phyloP scores from a whole-genome alignment of 2,113 vertebrate species.

The Scalopus aquaticus region DNA sequence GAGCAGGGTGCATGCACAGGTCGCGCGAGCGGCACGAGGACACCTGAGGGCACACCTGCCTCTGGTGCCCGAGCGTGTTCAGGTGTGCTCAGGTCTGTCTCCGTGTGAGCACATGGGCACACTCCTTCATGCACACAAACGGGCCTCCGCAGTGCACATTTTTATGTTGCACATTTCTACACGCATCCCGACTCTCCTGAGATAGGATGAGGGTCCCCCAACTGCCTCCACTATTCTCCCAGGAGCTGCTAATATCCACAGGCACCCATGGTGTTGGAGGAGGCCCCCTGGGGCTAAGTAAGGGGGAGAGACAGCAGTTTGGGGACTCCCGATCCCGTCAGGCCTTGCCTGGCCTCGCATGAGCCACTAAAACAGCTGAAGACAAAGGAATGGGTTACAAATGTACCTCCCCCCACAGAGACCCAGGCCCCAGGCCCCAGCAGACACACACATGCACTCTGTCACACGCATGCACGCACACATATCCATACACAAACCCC shows the following conservation, averaged over 20 bases:
- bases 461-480: accelerated
- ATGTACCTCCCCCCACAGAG: background rate
- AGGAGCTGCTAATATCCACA: too few relatives aligned
- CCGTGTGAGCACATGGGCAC: accelerated
- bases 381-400: background rate
- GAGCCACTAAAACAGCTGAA: background rate
- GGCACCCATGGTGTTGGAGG: background rate
- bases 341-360: background rate
- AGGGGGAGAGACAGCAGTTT: too few relatives aligned
- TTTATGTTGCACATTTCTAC: too few relatives aligned
- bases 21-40: too few relatives aligned
- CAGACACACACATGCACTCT: background rate
- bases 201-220: background rate
- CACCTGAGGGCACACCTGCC: too few relatives aligned
- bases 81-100: background rate
- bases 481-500: background rate
- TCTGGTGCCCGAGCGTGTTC: background rate
- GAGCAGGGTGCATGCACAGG: background rate
- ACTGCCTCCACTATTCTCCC: background rate
- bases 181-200: background rate
- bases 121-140: background rate
- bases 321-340: background rate
- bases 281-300: background rate
- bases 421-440: accelerated
- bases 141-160: accelerated